These are phyloP conservation scores for Ridgeia piscesae DNA, from an alignment of 1,140 invertebrate genomes.

Conservation along the genomic window DNA sequence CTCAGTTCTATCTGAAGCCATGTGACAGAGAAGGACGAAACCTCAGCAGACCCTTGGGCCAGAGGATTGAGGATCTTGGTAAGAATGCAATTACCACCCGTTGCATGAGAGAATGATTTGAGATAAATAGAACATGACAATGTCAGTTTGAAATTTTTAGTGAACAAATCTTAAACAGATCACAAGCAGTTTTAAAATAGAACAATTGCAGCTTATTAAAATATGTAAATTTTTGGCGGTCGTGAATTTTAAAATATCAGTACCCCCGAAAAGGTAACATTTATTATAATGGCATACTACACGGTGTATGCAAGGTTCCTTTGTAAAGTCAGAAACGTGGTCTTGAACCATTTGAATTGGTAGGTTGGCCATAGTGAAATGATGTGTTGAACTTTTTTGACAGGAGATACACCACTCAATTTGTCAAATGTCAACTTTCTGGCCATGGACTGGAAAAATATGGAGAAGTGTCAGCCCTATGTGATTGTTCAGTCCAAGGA, in stretches of 20 bases:
- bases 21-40: neutral
- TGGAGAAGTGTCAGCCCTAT: slow-evolving; percentile 47
- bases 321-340: neutral
- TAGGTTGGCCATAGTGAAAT: neutral
- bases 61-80: neutral
- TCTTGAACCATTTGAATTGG: neutral
- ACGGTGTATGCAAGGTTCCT: neutral
- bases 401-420: slow-evolving; percentile 51
- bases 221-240: no score
- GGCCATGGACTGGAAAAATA: slow-evolving; percentile 60
- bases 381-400: neutral
- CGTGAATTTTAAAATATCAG: no score
- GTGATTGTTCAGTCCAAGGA: slow-evolving; percentile 56
- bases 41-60: neutral
- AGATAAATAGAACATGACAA: no score
- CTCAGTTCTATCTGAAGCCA: neutral
- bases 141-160: no score
- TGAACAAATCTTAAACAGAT: no score
- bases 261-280: neutral
- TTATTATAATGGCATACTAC: neutral
- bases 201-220: no score
- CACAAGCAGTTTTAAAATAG: no score
- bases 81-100: neutral
- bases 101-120: no score
- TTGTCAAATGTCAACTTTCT: slow-evolving; percentile 46